Conservation (phyloP, 2,888 invertebrate species). For the Lymantria monacha region DNA sequence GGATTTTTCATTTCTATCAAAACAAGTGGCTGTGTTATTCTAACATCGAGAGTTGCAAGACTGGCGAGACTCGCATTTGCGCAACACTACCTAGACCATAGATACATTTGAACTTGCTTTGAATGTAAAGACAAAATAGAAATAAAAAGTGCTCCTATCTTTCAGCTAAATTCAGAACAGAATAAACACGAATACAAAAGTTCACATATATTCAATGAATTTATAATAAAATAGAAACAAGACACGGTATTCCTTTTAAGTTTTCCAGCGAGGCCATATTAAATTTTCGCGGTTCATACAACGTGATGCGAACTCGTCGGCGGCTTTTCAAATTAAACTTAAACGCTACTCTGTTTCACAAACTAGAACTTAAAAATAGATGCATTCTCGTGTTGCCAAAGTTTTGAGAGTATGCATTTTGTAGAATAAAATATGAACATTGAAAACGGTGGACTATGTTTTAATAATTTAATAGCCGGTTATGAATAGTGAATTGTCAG, state of each 20-base stretch:
- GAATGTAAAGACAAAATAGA: no score
- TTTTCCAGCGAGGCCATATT: conserved; percentile 19
- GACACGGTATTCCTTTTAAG: conserved; percentile 14
- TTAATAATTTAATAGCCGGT: no score
- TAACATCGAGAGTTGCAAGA: no score
- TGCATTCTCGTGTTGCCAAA: conserved; percentile 1
- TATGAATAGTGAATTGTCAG: no score
- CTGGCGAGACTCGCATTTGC: no score
- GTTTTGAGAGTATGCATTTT: background rate
- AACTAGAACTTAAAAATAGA: conserved; percentile 14
- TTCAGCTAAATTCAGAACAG: no score
- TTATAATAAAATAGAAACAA: conserved; percentile 14
- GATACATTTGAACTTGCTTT: no score
- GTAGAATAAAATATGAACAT: background rate
- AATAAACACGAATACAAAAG: background rate
- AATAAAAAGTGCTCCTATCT: no score
- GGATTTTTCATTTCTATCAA: no score
- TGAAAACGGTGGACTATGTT: no score
- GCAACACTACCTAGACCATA: no score
- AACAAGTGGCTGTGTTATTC: no score
- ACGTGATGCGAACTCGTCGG: conserved; percentile 4
- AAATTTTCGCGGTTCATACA: conserved; percentile 12
- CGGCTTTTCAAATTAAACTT: conserved; percentile 35
- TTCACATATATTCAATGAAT: conserved; percentile 10
- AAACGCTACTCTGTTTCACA: conserved; percentile 15